Percentiles rank a stretch among this genome's conserved stretches.
phyloP scores from a whole-genome alignment of 1,140 invertebrate genomes.

The Polypedilum vanderplanki region DNA sequence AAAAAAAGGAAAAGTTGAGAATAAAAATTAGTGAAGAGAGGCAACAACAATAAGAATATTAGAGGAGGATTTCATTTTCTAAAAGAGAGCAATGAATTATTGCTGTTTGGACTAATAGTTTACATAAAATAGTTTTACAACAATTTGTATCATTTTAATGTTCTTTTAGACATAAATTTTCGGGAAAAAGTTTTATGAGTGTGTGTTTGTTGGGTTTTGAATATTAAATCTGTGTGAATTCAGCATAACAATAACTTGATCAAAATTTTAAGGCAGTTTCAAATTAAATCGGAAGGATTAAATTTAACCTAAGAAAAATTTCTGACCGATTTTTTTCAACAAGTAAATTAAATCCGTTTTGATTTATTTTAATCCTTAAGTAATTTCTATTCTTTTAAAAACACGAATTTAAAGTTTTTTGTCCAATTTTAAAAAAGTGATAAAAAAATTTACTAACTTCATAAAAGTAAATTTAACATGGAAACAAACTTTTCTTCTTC shows the following conservation, averaged over 20 bases:
- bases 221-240: too few relatives aligned
- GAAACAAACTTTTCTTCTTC: background rate
- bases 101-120: slow-evolving; percentile 18
- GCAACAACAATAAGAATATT: background rate
- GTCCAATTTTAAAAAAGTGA: too few relatives aligned
- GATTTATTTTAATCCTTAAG: too few relatives aligned
- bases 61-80: background rate
- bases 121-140: slow-evolving; percentile 3
- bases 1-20: background rate
- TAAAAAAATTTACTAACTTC: too few relatives aligned
- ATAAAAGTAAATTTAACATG: background rate
- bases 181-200: background rate
- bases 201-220: too few relatives aligned
- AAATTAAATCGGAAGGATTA: too few relatives aligned
- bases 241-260: too few relatives aligned
- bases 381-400: too few relatives aligned
- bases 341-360: too few relatives aligned
- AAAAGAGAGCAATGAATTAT: background rate
- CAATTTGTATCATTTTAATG: background rate
- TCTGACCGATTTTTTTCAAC: too few relatives aligned
- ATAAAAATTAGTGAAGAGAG: background rate
- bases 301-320: too few relatives aligned
- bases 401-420: slow-evolving; percentile 1
- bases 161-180: slow-evolving; percentile 19
- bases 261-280: too few relatives aligned